phyloP scores from a whole-genome alignment of 2,113 vertebrate genomes.

The Notarius lentiginosus region DNA sequence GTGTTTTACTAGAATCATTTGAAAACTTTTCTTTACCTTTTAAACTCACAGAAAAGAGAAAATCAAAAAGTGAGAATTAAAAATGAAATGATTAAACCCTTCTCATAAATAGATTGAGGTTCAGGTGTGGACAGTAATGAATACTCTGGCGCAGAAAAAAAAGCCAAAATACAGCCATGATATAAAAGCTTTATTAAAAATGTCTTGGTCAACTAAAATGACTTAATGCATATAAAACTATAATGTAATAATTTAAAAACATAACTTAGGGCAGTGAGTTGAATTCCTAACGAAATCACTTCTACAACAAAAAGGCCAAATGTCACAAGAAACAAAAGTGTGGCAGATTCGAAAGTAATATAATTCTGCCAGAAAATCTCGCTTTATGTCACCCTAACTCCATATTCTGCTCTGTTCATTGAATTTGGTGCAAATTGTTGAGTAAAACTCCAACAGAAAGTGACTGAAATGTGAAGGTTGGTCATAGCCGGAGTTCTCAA shows the following conservation, averaged over 20 bases:
- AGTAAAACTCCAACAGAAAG: not conserved
- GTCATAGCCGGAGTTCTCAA: not conserved
- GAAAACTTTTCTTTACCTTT: not conserved
- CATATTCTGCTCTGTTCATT: not conserved
- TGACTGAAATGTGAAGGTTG: not conserved
- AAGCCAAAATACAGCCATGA: not conserved
- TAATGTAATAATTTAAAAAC: not conserved
- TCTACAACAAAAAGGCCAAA: not conserved
- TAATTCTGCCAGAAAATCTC: not conserved
- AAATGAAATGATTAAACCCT: not conserved
- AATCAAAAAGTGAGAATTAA: not conserved
- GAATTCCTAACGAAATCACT: not conserved
- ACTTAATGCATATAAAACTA: not conserved
- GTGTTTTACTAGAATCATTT: not conserved
- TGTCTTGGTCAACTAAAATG: not conserved
- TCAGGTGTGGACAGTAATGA: no score
- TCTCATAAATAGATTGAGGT: not conserved
- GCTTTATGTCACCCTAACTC: not conserved
- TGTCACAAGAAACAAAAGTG: not conserved
- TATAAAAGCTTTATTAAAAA: not conserved
- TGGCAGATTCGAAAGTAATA: not conserved
- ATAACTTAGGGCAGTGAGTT: not conserved
- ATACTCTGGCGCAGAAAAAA: not conserved
- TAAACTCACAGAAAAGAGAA: not conserved
- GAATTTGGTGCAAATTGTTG: not conserved